Base-by-base conservation (phyloP, 2,113 vertebrate species). In the Ceyx cyanopectus region DNA sequence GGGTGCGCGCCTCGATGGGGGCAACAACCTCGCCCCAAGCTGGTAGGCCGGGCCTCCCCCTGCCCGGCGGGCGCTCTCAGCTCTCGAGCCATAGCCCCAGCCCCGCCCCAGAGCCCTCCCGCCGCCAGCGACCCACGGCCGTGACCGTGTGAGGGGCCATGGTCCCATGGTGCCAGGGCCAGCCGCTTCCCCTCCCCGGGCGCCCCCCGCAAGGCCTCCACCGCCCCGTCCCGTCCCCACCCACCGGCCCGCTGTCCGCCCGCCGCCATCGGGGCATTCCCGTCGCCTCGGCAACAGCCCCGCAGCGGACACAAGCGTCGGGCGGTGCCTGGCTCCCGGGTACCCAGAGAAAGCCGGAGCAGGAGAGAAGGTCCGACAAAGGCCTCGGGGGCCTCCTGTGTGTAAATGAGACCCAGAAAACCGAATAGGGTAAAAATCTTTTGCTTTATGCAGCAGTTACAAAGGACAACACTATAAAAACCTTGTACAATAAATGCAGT, bases 381-480 rank as follows among this genome's bases (percentile, higher is more conserved):
- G 32, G 54, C 81, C 40, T 6, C 5, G 6, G 17, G 54, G 16
- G 21, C 18, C 17, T 14, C 29, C 58, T 4, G 10, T 4, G 2
- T 32, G 72, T 34, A 54, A 94, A 89, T 27, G 77, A 92, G 37
- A 78, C 24, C 46, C 14, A 12, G 48, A 65, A 13, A 67, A n/a
- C n/a, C 5, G 54, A n/a, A 69, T 67, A 40, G 58, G 43, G 48
- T 88, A 76, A 79, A 79, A 70, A 89, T 13, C 24, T 84, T 87
- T 46, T 30, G 85, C 84, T 97, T 97, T 96, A 97, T 96, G 73
- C 23, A 29, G 50, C 73, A 7, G 10, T 86, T 73, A 91, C 62
- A 80, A 53, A 82, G 65, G 29, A 51, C 54, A 85, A 80, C 54
- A 50, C 85, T 43, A 15, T 10, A 94, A 89, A 94, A 62, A 30